Percentiles rank a stretch among this genome's conserved stretches.
Evolutionary conservation across 2,113 vertebrate genomes (phyloP).

Genomic region (Prinia subflava): DNA sequence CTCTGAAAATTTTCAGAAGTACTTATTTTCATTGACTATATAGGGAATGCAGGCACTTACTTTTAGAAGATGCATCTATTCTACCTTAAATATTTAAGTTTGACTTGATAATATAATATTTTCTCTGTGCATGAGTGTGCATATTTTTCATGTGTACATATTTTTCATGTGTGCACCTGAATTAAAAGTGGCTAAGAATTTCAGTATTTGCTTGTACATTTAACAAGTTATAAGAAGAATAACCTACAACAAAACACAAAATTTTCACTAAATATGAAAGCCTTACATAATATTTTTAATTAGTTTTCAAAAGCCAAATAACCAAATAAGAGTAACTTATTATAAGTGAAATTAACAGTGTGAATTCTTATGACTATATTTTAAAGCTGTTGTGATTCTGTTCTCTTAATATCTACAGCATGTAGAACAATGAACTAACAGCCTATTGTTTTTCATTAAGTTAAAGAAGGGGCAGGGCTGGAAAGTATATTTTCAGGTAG

Average conservation of each 20-base stretch:
- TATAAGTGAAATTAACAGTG: background rate
- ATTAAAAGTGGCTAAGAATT: background rate
- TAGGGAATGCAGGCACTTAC: background rate
- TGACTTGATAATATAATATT: slow-evolving; percentile 11
- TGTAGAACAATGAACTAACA: background rate
- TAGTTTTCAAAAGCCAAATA: slow-evolving; percentile 32
- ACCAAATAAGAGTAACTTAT: slow-evolving; percentile 7
- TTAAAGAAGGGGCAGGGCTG: background rate
- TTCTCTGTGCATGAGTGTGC: background rate
- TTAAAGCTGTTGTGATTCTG: background rate
- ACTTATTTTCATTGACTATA: background rate
- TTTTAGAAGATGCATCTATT: background rate
- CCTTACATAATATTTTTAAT: slow-evolving; percentile 5
- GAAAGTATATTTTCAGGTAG: background rate
- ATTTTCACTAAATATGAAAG: slow-evolving; percentile 36
- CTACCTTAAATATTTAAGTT: background rate
- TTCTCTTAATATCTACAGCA: background rate
- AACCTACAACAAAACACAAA: slow-evolving; percentile 23
- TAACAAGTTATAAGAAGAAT: slow-evolving; percentile 35
- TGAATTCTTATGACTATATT: background rate
- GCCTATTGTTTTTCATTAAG: background rate
- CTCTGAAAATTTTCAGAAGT: background rate
- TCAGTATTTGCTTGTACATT: slow-evolving; percentile 40
- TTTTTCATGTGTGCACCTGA: background rate
- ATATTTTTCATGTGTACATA: fast-evolving